A percentile compares a stretch with the other conserved stretches of the same genome.
phyloP scores from a whole-genome alignment of 2,113 vertebrate species.

The Clupea harengus region DNA sequence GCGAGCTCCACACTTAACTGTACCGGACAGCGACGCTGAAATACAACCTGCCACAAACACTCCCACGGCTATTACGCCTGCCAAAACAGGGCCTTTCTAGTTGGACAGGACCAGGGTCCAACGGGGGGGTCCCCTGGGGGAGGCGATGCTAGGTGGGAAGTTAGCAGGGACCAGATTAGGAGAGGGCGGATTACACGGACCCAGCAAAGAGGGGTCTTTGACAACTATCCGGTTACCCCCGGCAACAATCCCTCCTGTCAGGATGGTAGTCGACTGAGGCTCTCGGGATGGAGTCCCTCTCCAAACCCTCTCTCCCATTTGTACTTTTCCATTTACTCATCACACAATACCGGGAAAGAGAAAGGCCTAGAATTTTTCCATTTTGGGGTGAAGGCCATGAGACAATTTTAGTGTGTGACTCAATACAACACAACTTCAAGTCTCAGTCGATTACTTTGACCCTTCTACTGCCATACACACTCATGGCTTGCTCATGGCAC shows the following conservation, averaged over 20 bases:
- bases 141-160: neutral
- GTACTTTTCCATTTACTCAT: conserved; percentile 27
- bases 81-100: neutral
- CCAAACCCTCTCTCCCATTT: conserved; percentile 25
- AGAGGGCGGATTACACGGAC: conserved; percentile 12
- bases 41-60: conserved; percentile 44
- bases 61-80: conserved; percentile 24
- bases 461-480: neutral
- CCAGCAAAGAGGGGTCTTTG: conserved; percentile 17
- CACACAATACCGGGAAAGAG: conserved; percentile 52
- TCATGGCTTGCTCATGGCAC: neutral
- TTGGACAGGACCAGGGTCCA: neutral
- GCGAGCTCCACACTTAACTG: conserved; percentile 53
- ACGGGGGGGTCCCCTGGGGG: neutral
- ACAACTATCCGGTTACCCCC: conserved; percentile 33
- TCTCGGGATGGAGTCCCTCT: neutral
- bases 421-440: neutral
- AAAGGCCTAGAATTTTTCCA: conserved; percentile 58
- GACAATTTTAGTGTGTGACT: conserved; percentile 38
- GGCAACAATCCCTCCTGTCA: conserved; percentile 50
- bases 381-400: conserved; percentile 39
- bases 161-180: neutral
- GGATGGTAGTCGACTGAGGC: conserved; percentile 28
- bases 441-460: neutral
- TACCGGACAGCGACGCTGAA: conserved; percentile 39